These are phyloP conservation scores for Phallusia fumigata DNA, from an alignment of 23 tunicate species.

Conservation along the genomic window DNA sequence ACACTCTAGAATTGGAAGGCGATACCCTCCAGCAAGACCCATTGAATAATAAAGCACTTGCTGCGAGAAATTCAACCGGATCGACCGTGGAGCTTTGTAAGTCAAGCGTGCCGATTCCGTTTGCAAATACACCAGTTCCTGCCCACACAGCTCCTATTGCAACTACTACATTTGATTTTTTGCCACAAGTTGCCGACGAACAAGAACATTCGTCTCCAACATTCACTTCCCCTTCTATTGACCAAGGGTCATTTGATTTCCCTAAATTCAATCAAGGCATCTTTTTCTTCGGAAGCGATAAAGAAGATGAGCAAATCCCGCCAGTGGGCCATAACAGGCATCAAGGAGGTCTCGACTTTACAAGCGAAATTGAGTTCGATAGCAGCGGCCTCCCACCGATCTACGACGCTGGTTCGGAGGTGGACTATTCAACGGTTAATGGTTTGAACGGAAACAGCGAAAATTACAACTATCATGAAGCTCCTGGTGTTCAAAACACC, in stretches of 20 bases:
- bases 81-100: not conserved
- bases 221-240: no score
- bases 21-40: not conserved
- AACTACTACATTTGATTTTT: no score
- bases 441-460: not conserved
- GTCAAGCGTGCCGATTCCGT: not conserved
- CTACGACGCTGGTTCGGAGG: not conserved
- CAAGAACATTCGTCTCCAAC: no score
- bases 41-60: not conserved
- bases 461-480: not conserved
- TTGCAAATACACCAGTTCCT: no score
- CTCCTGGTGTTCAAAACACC: not conserved
- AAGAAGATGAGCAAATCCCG: no score
- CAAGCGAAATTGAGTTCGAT: not conserved
- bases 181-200: no score
- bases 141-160: no score
- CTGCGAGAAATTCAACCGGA: not conserved
- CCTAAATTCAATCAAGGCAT: no score
- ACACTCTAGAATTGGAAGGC: not conserved
- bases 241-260: no score
- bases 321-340: no score
- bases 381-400: not conserved
- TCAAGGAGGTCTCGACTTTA: no score
- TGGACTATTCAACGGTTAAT: not conserved
- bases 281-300: no score